Conservation (phyloP, 1,140 invertebrate species). For the Octopus bimaculoides region DNA sequence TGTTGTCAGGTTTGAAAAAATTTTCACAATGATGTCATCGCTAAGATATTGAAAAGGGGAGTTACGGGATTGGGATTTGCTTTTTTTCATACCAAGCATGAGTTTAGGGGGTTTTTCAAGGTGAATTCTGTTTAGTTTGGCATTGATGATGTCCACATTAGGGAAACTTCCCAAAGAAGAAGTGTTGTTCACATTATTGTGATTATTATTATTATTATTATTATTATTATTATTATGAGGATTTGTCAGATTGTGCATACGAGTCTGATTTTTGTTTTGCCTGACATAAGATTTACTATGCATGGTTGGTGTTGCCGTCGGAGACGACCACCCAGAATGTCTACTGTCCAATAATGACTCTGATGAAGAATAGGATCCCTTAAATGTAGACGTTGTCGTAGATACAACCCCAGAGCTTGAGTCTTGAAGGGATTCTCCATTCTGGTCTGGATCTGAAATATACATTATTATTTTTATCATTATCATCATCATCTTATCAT, state of each 20-base stretch:
- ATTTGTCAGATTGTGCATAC: constrained; percentile 8
- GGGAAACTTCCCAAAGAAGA: constrained; percentile 19
- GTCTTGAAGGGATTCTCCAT: constrained; percentile 45
- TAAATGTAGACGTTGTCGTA: constrained; percentile 43
- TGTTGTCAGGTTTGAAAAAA: constrained; percentile 75
- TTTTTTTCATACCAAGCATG: constrained; percentile 24
- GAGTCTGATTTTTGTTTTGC: constrained; percentile 21
- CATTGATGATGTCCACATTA: constrained; percentile 30
- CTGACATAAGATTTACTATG: constrained; percentile 8
- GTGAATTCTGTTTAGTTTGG: constrained; percentile 32
- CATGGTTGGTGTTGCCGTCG: constrained; percentile 21
- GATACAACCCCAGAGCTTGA: constrained; percentile 55
- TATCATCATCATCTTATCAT: no score
- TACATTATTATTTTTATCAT: no score
- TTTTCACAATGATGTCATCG: constrained; percentile 62
- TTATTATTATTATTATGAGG: constrained; percentile 27
- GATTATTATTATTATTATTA: no score
- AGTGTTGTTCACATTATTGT: not conserved
- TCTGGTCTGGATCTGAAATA: constrained; percentile 41
- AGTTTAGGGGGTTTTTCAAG: constrained; percentile 32
- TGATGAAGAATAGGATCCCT: constrained; percentile 31
- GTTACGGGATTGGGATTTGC: constrained; percentile 28
- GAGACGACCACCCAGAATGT: constrained; percentile 24
- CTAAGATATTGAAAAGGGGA: constrained; percentile 54
- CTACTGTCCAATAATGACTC: constrained; percentile 19